Evolutionary conservation across 2,888 invertebrate species (phyloP), one percentile per base, ranked within the genome.

Genomic region (Scaptodrosophila latifasciaeformis): DNA sequence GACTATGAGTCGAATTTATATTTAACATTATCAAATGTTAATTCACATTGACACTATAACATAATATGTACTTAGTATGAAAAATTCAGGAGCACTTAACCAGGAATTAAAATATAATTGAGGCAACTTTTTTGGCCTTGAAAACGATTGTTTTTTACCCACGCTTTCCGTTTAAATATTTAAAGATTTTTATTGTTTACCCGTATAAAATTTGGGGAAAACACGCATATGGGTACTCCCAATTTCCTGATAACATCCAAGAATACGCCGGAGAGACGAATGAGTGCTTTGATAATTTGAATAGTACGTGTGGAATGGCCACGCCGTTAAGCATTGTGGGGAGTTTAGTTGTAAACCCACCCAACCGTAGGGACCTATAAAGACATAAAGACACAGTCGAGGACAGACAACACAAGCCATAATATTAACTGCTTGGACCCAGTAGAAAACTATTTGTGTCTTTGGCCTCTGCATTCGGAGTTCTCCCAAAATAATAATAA

Each of bases 341-440:
- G 15, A 18, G 15, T 45, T 30, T 56, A 60, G 30, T 60, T 49
- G 57, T 31, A 58, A 58, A 68, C 49, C 68, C 69, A 58, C 62
- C 24, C 58, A 65, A 62, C 37, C 39, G 18, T 39, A 10, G 29
- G 39, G 39, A 39, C 18, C 59, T 59, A 65, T 67, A 67, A 69
- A 69, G 60, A 60, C 66, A 60, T 63, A 60, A 63, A 68, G 70
- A 59, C 49, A 54, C 54, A 57, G 57, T 54, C 60, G 4, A 50
- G 50, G 17, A 35, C 45, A 31, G 19, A 40, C 44, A 27, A 44
- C 42, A 31, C 17, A 19, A 13, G 15, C 43, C 27, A 12, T 13
- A 10, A 43, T 1, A 12, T 13, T 7, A n/a, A 35, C 35, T 24
- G 4, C 18, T 17, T 40, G 47, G 45, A 46, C 50, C 37, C 47